Base-by-base conservation (phyloP, 1,140 invertebrate species). In the Drosophila repleta region DNA sequence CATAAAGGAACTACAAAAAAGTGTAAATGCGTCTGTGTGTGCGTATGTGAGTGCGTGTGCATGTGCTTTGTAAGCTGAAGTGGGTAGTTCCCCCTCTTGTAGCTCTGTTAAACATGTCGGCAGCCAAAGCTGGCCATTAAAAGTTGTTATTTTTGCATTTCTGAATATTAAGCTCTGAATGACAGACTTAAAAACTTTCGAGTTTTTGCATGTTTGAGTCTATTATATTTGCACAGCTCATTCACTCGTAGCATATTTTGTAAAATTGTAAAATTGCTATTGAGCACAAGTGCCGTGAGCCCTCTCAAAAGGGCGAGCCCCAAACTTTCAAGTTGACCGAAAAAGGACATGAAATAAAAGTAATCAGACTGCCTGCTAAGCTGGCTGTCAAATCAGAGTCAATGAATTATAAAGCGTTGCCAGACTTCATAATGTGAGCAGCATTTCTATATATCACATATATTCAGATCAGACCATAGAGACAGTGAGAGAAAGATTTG, bases 261-360 rank as follows among this genome's bases (percentile, higher is more conserved):
- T 45, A 17, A 17, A 6, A 43, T 43, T 43, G 7, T 6, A 4
- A 17, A 5, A 4, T n/a, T n/a, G 26, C n/a, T 15, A 17, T 52
- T 18, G 2, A 20, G n/a, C n/a, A n/a, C 13, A 1, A 35, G 10
- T 21, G 52, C 35, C 20, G 21, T 6, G 20, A 8, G 26, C 29
- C 26, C 18, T 35, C 29, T 20, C 29, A 10, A 3, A 8, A 29
- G 13, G 48, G 10, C n/a, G 8, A 3, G 26, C 13, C 15, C 2
- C 11, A 21, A 39, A 35, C 15, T 18, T 18, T 35, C 15, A 55
- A 39, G 10, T 55, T 55, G 46, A 7, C 46, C 17, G 35, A 55
- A 39, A 52, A 11, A 17, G 32, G 29, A 1, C 32, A 3, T 18
- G 13, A 35, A 52, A 52, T 29, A 6, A 17, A 41, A 41, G 39